These are phyloP conservation scores for Excalfactoria chinensis DNA, from an alignment of 2,113 vertebrate species.

Conservation along the genomic window DNA sequence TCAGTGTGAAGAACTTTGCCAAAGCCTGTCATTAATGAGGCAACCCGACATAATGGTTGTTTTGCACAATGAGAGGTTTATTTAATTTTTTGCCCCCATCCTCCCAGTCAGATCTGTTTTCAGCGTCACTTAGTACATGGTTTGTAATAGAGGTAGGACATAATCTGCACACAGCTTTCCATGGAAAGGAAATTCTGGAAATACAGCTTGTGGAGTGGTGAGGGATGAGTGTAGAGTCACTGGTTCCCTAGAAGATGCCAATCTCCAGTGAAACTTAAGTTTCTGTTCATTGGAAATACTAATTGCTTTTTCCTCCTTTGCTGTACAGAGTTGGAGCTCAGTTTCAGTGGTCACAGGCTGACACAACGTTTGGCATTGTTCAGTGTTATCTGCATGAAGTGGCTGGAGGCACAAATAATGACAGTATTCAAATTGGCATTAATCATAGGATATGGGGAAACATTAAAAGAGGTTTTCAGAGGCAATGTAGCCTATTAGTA, in stretches of 20 bases:
- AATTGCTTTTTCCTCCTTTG: neutral
- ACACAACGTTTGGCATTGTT: neutral
- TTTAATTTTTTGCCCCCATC: neutral
- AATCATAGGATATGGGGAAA: conserved; percentile 12
- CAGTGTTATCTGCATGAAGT: neutral
- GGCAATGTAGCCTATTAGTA: neutral
- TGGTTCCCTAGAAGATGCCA: neutral
- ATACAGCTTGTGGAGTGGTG: neutral
- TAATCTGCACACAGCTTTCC: neutral
- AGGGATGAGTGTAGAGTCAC: neutral
- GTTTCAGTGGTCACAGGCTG: neutral
- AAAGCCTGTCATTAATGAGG: neutral
- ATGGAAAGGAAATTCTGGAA: neutral
- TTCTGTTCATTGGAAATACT: neutral
- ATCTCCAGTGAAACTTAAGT: neutral
- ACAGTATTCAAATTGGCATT: neutral
- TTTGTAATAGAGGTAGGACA: neutral
- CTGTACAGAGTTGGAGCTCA: neutral
- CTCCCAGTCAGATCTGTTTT: neutral
- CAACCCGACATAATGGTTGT: neutral
- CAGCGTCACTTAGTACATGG: neutral
- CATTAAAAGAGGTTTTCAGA: conserved; percentile 45
- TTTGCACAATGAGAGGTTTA: neutral
- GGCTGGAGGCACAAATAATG: neutral
- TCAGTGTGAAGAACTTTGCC: neutral